phyloP scores from a whole-genome alignment of 2,797 vertebrate genomes.

The Poecilia velifera region DNA sequence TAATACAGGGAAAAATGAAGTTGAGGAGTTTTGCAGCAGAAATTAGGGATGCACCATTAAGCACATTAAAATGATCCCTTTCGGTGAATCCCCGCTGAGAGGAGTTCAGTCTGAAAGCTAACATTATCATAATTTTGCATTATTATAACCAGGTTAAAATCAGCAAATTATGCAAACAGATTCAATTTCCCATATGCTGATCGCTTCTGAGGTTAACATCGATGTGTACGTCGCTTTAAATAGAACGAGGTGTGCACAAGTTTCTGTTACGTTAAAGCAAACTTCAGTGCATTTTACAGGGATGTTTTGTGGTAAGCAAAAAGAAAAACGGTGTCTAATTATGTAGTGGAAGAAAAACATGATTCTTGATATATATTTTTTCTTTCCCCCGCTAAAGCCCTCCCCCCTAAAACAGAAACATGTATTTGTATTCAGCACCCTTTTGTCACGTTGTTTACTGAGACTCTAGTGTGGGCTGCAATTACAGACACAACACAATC shows the following conservation, averaged over 20 bases:
- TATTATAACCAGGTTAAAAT: neutral
- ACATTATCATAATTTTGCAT: neutral
- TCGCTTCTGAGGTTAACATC: neutral
- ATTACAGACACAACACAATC: no score
- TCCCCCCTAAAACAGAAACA: no score
- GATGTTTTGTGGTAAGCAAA: neutral
- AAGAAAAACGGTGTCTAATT: no score
- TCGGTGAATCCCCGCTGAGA: conserved; percentile 9
- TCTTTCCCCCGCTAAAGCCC: no score
- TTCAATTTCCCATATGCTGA: neutral
- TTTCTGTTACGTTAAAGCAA: neutral
- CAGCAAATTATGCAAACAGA: neutral
- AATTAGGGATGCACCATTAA: conserved; percentile 26
- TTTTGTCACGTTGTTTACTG: no score
- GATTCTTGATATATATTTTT: no score
- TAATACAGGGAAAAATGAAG: conserved; percentile 14
- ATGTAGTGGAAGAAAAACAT: no score
- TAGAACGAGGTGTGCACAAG: neutral
- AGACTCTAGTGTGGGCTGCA: no score
- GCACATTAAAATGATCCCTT: conserved; percentile 19
- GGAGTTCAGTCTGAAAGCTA: conserved; percentile 5
- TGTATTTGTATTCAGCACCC: neutral
- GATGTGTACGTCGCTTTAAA: neutral
- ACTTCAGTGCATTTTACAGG: neutral
- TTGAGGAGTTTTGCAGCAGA: conserved; percentile 17